Evolutionary conservation across 2,797 vertebrate genomes (phyloP).

Genomic region (Nannoperca obscura): DNA sequence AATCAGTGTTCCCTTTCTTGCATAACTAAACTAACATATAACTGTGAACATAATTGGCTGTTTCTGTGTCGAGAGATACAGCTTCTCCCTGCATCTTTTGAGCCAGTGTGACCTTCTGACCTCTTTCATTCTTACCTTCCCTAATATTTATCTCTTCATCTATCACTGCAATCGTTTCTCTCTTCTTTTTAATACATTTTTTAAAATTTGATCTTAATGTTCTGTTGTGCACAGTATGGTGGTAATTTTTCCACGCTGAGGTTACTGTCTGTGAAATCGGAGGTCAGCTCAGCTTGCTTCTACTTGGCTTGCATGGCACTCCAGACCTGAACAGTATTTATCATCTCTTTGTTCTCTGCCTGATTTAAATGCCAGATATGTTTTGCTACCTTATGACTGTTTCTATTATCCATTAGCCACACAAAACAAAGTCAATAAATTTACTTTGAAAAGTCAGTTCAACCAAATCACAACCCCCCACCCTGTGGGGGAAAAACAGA

Average conservation of each 20-base stretch:
- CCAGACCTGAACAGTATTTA: not conserved
- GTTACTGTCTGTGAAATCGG: conserved; percentile 7
- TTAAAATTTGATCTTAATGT: conserved; percentile 2
- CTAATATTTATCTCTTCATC: not conserved
- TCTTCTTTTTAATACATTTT: not conserved
- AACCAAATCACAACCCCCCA: not conserved
- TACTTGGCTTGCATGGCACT: conserved; percentile 2
- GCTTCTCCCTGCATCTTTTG: not conserved
- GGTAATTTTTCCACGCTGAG: not conserved
- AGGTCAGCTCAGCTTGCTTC: conserved; percentile 21
- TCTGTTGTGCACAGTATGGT: not conserved
- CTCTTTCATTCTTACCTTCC: not conserved
- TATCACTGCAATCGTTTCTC: not conserved
- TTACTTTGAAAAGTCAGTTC: not conserved
- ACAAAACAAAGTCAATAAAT: not conserved
- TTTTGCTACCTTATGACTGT: not conserved
- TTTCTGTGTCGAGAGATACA: not conserved
- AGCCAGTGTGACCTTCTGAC: conserved; percentile 1
- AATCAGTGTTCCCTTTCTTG: conserved; percentile 31
- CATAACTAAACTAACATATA: conserved; percentile 27
- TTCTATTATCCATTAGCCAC: not conserved
- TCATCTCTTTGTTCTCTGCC: not conserved
- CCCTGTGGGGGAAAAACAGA: too few species aligned
- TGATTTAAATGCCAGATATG: not conserved
- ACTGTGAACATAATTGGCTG: not conserved